Percentiles rank a stretch among this genome's conserved stretches.
phyloP scores from a whole-genome alignment of 1,140 invertebrate genomes.

The Diachasmimorpha longicaudata region DNA sequence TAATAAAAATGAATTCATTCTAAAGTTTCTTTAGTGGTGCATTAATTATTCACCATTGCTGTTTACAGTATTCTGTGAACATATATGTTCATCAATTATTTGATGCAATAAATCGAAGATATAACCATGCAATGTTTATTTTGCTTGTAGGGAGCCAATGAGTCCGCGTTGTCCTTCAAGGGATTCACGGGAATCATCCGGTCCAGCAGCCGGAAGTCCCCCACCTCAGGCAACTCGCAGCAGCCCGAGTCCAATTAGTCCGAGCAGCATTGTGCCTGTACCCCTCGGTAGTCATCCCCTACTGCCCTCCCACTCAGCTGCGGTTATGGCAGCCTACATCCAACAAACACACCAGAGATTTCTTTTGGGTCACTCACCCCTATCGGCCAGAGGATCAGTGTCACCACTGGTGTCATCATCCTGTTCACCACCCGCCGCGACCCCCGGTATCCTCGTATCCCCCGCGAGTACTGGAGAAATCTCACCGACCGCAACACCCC shows the following conservation, averaged over 20 bases:
- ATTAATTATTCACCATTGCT: no score
- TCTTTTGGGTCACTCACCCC: slow-evolving; percentile 75
- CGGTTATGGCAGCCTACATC: slow-evolving; percentile 76
- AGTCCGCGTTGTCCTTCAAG: slow-evolving; percentile 80
- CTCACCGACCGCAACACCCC: slow-evolving; percentile 57
- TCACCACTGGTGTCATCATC: slow-evolving; percentile 69
- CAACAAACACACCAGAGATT: slow-evolving; percentile 74
- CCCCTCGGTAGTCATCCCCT: slow-evolving; percentile 62
- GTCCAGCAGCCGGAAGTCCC: slow-evolving; percentile 66
- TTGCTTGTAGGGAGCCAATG: slow-evolving; percentile 71
- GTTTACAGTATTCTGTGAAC: no score
- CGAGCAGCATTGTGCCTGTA: slow-evolving; percentile 57
- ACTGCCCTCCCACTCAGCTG: slow-evolving; percentile 76
- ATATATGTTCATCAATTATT: no score
- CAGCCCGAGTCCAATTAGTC: slow-evolving; percentile 62
- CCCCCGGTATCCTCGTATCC: slow-evolving; percentile 56
- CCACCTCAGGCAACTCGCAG: slow-evolving; percentile 66
- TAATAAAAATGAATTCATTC: no score
- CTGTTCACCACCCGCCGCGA: slow-evolving; percentile 64
- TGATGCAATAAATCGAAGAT: no score
- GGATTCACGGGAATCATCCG: slow-evolving; percentile 72
- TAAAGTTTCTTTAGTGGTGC: no score
- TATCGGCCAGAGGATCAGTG: slow-evolving; percentile 66
- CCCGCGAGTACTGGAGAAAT: slow-evolving; percentile 47
- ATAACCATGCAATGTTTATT: slow-evolving; percentile 21